Evolutionary conservation across 2,113 vertebrate species (phyloP), one percentile per base, ranked within the genome.

Genomic region (Neomonachus schauinslandi): DNA sequence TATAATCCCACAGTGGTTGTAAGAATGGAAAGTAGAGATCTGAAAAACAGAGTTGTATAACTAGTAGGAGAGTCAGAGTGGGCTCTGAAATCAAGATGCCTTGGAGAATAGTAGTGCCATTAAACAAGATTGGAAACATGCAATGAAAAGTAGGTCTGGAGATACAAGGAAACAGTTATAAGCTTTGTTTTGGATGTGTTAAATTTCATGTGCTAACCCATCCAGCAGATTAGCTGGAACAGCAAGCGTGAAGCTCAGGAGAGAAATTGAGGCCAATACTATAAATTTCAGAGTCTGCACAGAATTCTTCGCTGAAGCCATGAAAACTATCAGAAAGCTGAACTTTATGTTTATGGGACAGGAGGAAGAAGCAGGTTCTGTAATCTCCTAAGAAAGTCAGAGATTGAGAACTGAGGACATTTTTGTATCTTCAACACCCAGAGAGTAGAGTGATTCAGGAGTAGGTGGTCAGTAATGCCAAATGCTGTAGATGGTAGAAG

Each of bases 1-100:
- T 91, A 91, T 69, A 95, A 95, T 92, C 86, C 96, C 95, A 80
- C 53, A 74, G 94, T 87, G 92, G 49, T 74, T 82, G 18, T 93
- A 49, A 79, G 95, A 86, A 86, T 97, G 94, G 89, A 95, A 96
- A 96, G 89, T 13, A 39, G 67, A 22, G 53, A 63, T 76, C 84
- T 72, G 67, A 92, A 86, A 96, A 96, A 76, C 72, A 89, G 13
- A 86, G 16, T 57, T 42, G 53, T 74, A 11, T 93, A 91, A 93
- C 94, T 93, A 95, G 82, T 84, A 90, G 91, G 84, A 96, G 2
- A 59, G 33, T 71, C 65, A 84, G 51, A 61, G n/a, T 67, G 46
- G 33, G 4, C 10, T 94, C 79, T 61, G 72, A 96, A 95, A 94
- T 89, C 59, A n/a, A 18, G 83, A 80, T 53, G 26, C 22, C 80